Evolutionary conservation across 2,113 vertebrate species (phyloP).

Genomic region (Macroglossus sobrinus): DNA sequence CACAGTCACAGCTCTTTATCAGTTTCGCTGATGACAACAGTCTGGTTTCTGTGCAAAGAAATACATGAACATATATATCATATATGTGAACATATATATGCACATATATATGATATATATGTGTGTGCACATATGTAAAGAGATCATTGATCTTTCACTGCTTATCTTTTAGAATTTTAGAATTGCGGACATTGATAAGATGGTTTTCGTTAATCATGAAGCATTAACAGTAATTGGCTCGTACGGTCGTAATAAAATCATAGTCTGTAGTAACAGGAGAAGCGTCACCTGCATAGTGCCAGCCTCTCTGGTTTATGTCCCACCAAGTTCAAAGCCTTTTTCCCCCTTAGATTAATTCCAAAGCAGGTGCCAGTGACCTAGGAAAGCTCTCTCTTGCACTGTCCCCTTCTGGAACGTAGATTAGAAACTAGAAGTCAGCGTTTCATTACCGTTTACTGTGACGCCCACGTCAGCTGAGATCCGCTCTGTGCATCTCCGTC

Average conservation of each 20-base stretch:
- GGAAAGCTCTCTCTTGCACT: neutral
- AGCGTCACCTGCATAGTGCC: accelerated
- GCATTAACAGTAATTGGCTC: neutral
- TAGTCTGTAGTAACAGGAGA: neutral
- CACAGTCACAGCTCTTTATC: neutral
- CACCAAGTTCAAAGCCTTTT: neutral
- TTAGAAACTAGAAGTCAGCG: neutral
- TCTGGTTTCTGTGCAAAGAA: neutral
- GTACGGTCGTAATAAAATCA: neutral
- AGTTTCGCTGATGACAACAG: neutral
- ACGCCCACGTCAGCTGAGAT: neutral
- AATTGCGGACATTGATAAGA: neutral
- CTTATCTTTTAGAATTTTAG: neutral
- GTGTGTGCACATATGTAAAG: too few relatives aligned
- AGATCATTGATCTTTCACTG: neutral
- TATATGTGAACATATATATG: too few relatives aligned
- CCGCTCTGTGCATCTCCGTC: neutral
- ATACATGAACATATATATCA: too few relatives aligned
- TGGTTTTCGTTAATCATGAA: neutral
- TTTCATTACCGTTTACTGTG: neutral
- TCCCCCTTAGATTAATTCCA: neutral
- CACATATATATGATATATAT: too few relatives aligned
- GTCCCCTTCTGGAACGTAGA: neutral
- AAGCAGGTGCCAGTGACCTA: neutral
- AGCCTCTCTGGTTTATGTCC: neutral